A percentile compares a stretch with the other conserved stretches of the same genome.
phyloP scores from a whole-genome alignment of 2,797 vertebrate genomes.

The Takifugu rubripes region DNA sequence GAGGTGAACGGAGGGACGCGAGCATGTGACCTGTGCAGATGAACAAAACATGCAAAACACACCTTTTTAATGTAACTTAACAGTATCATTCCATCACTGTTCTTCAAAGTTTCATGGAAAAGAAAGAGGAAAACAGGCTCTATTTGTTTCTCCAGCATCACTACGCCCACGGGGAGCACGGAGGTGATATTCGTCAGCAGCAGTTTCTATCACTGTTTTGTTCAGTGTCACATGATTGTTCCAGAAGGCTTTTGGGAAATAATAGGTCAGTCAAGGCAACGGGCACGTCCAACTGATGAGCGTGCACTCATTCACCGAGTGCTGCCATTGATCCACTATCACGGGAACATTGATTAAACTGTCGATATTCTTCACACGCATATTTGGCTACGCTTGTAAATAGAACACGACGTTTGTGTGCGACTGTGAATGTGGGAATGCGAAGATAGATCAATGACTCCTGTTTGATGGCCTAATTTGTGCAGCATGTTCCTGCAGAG shows the following conservation, averaged over 20 bases:
- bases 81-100: too few species aligned
- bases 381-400: slow-evolving; percentile 13
- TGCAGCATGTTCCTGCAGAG: too few species aligned
- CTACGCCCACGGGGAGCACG: slow-evolving; percentile 9
- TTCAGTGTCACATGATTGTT: slow-evolving; percentile 67
- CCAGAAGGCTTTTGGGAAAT: slow-evolving; percentile 65
- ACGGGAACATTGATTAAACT: slow-evolving; percentile 37
- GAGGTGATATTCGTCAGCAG: slow-evolving; percentile 43
- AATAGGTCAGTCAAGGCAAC: slow-evolving; percentile 48
- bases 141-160: slow-evolving; percentile 11
- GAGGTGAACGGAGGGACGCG: slow-evolving; percentile 31
- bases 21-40: slow-evolving; percentile 9
- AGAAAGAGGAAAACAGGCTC: slow-evolving; percentile 5
- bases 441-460: slow-evolving; percentile 1
- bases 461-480: slow-evolving; percentile 8
- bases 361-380: slow-evolving; percentile 36
- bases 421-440: too few species aligned
- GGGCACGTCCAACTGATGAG: slow-evolving; percentile 43
- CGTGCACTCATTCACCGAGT: slow-evolving; percentile 55
- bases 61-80: slow-evolving; percentile 22
- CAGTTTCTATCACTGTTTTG: slow-evolving; percentile 57
- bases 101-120: too few species aligned
- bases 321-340: slow-evolving; percentile 17
- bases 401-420: slow-evolving; percentile 13
- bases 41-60: slow-evolving; percentile 38